Percentiles rank a stretch among this genome's conserved stretches.
Evolutionary conservation across 2,888 invertebrate genomes (phyloP).

Genomic region (Galerucella nymphaeae): DNA sequence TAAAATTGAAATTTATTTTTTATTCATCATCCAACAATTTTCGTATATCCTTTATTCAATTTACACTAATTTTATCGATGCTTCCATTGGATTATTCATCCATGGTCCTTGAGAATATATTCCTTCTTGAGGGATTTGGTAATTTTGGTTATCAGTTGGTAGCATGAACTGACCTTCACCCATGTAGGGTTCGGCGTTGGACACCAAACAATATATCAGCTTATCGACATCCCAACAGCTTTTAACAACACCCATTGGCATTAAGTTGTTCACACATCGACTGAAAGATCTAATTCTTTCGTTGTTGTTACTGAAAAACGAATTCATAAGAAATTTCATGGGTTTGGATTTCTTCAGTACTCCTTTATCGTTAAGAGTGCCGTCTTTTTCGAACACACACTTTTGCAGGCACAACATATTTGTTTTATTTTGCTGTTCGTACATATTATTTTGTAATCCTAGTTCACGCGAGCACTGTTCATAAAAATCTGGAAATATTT

Average conservation of each 20-base stretch:
- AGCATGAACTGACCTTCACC: too few species aligned
- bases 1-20: too few species aligned
- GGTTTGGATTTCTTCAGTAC: not conserved
- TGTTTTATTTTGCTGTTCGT: not conserved
- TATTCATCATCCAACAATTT: too few species aligned
- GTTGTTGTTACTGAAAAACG: not conserved
- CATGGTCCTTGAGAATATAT: too few species aligned
- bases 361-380: not conserved
- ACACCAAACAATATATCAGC: constrained; percentile 4
- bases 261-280: not conserved
- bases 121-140: too few species aligned
- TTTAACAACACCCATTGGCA: not conserved
- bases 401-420: not conserved
- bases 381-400: constrained; percentile 12
- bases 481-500: not conserved
- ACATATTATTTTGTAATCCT: not conserved
- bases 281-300: not conserved
- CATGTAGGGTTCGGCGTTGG: not conserved
- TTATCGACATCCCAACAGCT: constrained; percentile 3
- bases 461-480: not conserved
- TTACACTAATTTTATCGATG: too few species aligned
- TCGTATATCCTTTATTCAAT: too few species aligned
- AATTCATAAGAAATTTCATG: not conserved
- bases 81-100: too few species aligned
- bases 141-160: too few species aligned